Base-by-base conservation (phyloP, 2,888 invertebrate genomes). In the Lithodes maja region DNA sequence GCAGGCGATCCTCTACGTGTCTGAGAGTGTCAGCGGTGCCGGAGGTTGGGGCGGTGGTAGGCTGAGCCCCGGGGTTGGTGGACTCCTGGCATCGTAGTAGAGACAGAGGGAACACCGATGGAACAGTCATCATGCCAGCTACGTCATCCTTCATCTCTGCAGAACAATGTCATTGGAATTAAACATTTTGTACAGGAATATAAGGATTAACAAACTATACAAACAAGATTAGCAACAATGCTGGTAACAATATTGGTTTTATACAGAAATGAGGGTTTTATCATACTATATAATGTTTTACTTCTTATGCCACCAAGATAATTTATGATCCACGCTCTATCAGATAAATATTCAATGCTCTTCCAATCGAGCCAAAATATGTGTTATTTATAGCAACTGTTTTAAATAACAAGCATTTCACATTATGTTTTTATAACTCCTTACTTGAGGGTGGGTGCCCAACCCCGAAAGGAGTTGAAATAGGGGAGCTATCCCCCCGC, bases 1-100 rank as follows among this genome's bases (percentile, higher is more conserved):
- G 95, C 91, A 96, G 94, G 12, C 93, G 92, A 12, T 91, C 91
- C 86, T 90, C 87, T n/a, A 90, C 90, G 49, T 90, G 90, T n/a
- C 81, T 55, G 49, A 90, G 50, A 2, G 90, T 90, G 77, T 86
- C 83, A 33, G 85, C 90, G 53, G 90, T 91, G 69, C 78, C 15
- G 5, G 88, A 9, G 5, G 88, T 61, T 1, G 69, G n/a, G 50
- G 79, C 49, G 33, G 75, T 1, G 80, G 78, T 9, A n/a, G 81
- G 1, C 54, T 69, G 74, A 55, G 84, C 86, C 53, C 86, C 81
- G 17, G 69, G 69, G 17, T 86, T 86, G 61, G 91, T 86, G 15
- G 90, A 88, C 85, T 90, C 89, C 75, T 90, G 90, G 79, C 92
- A 87, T 7, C 91, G 91, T 49, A 90, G 91, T 52, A 87, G 86